Conservation (phyloP, 2,113 vertebrate genomes). For the Lepidothrix coronata region DNA sequence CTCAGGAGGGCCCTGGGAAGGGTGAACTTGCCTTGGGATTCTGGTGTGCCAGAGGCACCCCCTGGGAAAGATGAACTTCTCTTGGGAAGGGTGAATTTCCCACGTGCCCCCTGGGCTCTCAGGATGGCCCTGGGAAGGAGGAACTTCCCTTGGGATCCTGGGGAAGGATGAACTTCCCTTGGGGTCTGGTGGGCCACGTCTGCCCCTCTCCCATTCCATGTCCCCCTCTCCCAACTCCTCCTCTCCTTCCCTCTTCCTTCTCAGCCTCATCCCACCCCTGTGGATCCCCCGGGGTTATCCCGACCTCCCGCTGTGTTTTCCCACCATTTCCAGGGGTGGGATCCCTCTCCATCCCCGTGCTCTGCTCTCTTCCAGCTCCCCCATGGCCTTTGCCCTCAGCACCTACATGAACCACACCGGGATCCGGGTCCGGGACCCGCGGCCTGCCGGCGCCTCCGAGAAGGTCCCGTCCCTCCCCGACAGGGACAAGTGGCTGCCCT, state of each 20-base stretch:
- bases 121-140: background rate
- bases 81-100: background rate
- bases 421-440: constrained; percentile 84
- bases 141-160: background rate
- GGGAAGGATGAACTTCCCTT: too few species aligned
- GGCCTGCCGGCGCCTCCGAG: constrained; percentile 65
- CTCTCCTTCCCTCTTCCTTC: too few species aligned
- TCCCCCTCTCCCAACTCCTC: too few species aligned
- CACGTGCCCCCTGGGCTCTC: too few species aligned
- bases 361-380: constrained; percentile 71
- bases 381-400: constrained; percentile 85
- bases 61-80: background rate
- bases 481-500: constrained; percentile 91
- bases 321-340: background rate
- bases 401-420: constrained; percentile 87
- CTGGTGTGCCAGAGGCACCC: too few species aligned
- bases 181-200: too few species aligned
- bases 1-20: too few species aligned
- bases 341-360: background rate
- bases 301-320: background rate
- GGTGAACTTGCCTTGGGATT: too few species aligned
- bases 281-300: background rate
- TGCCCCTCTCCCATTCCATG: too few species aligned
- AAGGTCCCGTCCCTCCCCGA: constrained; percentile 77
- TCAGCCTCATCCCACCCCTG: too few species aligned